Evolutionary conservation across 2,113 vertebrate species (phyloP).

Genomic region (Sphaerodactylus townsendi): DNA sequence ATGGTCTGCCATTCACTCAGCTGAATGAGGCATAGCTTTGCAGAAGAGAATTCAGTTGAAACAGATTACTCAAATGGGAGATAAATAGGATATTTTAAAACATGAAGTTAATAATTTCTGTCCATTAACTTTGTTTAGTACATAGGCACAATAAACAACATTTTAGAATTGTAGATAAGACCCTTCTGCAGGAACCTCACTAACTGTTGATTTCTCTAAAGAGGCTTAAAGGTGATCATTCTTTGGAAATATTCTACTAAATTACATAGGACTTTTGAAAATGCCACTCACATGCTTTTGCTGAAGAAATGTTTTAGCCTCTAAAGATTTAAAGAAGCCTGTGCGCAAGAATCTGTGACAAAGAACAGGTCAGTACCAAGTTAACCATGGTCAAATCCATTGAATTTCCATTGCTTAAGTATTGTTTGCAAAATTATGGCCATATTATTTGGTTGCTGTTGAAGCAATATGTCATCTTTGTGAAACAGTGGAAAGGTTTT

Average conservation of each 20-base stretch:
- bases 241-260: background rate
- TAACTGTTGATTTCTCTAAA: background rate
- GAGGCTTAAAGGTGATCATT: background rate
- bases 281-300: background rate
- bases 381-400: background rate
- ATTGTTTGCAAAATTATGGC: background rate
- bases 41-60: slow-evolving; percentile 6
- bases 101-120: background rate
- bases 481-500: background rate
- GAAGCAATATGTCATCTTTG: background rate
- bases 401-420: background rate
- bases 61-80: slow-evolving; percentile 21
- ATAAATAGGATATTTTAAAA: background rate
- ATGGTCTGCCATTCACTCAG: background rate
- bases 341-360: background rate
- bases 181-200: background rate
- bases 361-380: background rate
- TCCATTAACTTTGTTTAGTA: slow-evolving; percentile 16
- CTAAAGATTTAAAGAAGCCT: background rate
- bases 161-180: background rate
- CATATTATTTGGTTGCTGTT: background rate
- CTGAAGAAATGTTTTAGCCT: background rate
- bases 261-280: background rate
- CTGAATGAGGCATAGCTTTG: background rate
- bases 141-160: background rate